Evolutionary conservation across 1,140 invertebrate species (phyloP).

Genomic region (Acromyrmex heyeri): DNA sequence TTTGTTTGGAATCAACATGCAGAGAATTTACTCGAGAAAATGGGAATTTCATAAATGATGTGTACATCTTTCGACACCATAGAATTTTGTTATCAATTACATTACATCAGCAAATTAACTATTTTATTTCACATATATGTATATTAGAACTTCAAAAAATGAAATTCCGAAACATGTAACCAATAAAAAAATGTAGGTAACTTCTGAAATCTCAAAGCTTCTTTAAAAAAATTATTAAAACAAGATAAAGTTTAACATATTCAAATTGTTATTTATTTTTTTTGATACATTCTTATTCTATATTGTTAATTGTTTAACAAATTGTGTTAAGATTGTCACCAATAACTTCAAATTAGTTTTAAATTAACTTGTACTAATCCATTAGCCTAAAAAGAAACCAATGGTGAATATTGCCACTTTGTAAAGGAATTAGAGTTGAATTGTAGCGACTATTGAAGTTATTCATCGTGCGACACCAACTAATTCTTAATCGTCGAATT

Average conservation of each 20-base stretch:
- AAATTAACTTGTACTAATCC: background rate
- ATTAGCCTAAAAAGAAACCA: background rate
- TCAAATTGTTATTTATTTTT: too few species aligned
- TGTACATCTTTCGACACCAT: background rate
- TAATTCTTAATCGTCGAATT: background rate
- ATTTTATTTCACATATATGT: background rate
- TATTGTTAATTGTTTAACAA: background rate
- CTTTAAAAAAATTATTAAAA: background rate
- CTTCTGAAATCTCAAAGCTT: background rate
- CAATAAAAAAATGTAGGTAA: background rate
- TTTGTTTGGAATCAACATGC: conserved; percentile 22
- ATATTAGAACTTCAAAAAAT: background rate
- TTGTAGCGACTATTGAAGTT: background rate
- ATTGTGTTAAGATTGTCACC: background rate
- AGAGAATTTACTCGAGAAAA: background rate
- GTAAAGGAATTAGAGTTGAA: background rate
- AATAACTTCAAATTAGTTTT: background rate
- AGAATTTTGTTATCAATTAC: conserved; percentile 15
- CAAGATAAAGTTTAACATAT: background rate
- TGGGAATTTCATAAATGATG: background rate
- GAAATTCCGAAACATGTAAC: too few species aligned
- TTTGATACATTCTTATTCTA: background rate
- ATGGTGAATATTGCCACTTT: background rate
- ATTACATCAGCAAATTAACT: background rate
- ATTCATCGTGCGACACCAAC: background rate